Percentiles rank a stretch among this genome's conserved stretches.
Conservation (phyloP, 2,797 vertebrate species). For the Enteromius afrohamiltoni region DNA sequence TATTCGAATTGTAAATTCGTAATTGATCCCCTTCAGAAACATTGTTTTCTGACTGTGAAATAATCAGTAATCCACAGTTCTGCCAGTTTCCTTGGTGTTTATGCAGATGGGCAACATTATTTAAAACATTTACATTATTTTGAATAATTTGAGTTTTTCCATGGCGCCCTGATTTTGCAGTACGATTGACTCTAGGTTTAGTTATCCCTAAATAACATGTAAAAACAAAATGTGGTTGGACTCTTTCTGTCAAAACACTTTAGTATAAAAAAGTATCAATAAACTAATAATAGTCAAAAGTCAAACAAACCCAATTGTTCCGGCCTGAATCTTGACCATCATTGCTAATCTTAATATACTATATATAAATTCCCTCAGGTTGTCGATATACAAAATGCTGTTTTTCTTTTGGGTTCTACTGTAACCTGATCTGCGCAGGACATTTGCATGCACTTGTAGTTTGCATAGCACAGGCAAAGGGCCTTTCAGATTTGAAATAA, state of each 20-base stretch:
- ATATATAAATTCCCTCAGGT: neutral
- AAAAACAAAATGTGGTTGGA: neutral
- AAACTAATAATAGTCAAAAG: neutral
- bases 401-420: constrained; percentile 27
- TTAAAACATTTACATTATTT: neutral
- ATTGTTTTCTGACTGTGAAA: neutral
- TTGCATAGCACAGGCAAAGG: constrained; percentile 56
- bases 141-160: constrained; percentile 1
- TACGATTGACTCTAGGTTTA: neutral
- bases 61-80: neutral
- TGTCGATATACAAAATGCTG: constrained; percentile 30
- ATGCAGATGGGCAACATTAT: neutral
- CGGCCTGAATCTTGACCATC: neutral
- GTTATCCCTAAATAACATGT: neutral
- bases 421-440: constrained; percentile 35
- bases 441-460: constrained; percentile 55
- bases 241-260: neutral
- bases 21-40: neutral
- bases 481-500: constrained; percentile 17
- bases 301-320: neutral
- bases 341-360: neutral
- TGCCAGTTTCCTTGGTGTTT: neutral
- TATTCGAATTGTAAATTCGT: neutral
- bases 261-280: neutral
- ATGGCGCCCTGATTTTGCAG: neutral